Evolutionary conservation across 2,797 vertebrate genomes (phyloP).

Genomic region (Hyperoplus immaculatus): DNA sequence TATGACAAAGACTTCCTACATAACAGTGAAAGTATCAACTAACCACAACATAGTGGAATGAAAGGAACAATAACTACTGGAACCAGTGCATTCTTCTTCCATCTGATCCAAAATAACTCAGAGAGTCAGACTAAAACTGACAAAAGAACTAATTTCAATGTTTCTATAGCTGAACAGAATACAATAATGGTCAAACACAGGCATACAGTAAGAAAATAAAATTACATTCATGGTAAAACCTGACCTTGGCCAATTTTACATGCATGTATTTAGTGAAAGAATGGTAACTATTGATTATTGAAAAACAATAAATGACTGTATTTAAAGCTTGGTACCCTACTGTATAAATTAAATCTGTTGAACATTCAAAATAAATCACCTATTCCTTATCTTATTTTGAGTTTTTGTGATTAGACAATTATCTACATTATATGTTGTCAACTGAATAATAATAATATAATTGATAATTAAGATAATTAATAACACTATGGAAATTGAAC

Average conservation of each 20-base stretch:
- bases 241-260: neutral
- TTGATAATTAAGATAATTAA: too few species aligned
- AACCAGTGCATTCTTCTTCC: neutral
- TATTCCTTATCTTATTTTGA: neutral
- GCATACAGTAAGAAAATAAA: neutral
- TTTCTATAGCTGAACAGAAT: neutral
- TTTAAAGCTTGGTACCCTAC: neutral
- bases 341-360: neutral
- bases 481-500: slow-evolving; percentile 4
- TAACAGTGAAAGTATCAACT: neutral
- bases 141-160: neutral
- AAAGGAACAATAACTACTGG: neutral
- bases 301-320: neutral
- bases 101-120: neutral
- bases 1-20: neutral
- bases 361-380: neutral
- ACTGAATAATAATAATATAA: too few species aligned
- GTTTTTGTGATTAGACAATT: neutral
- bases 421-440: too few species aligned
- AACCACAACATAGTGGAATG: neutral
- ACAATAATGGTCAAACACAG: neutral
- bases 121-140: neutral
- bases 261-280: neutral
- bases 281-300: neutral
- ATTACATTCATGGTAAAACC: neutral